Percentiles rank a stretch among this genome's conserved stretches.
Conservation (phyloP, 1,140 invertebrate genomes). For the Caerostris extrusa region DNA sequence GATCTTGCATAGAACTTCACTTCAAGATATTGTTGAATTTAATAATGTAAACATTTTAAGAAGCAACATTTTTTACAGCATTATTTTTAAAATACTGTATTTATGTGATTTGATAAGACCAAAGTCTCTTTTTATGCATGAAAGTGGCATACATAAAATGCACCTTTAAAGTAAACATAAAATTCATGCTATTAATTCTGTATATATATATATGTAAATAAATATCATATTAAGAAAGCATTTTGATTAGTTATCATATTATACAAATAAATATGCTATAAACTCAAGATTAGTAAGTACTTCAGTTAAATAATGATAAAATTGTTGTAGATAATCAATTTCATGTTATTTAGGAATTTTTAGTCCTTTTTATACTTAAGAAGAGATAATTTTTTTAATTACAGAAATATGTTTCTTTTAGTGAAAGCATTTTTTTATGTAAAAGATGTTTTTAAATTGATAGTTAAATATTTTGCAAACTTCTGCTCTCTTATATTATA, state of each 20-base stretch:
- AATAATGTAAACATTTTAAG: neutral
- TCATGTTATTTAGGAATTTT: no score
- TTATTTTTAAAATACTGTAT: neutral
- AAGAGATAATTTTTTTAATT: no score
- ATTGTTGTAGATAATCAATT: no score
- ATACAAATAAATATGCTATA: no score
- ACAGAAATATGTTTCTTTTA: no score
- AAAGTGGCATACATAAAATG: neutral
- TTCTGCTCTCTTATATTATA: no score
- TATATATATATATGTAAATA: constrained; percentile 10
- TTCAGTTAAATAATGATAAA: no score
- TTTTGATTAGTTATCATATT: neutral
- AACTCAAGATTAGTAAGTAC: no score
- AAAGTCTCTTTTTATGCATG: neutral
- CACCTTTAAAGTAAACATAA: neutral
- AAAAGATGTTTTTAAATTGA: no score
- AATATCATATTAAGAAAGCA: neutral
- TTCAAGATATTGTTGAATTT: neutral
- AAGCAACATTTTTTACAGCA: neutral
- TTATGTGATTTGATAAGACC: neutral
- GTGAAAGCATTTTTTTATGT: no score
- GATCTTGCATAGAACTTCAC: neutral
- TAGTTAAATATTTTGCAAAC: no score
- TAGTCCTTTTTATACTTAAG: no score
- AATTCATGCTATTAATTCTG: neutral